Evolutionary conservation across 2,888 invertebrate species (phyloP).

Genomic region (Acanthosepion lycidas): DNA sequence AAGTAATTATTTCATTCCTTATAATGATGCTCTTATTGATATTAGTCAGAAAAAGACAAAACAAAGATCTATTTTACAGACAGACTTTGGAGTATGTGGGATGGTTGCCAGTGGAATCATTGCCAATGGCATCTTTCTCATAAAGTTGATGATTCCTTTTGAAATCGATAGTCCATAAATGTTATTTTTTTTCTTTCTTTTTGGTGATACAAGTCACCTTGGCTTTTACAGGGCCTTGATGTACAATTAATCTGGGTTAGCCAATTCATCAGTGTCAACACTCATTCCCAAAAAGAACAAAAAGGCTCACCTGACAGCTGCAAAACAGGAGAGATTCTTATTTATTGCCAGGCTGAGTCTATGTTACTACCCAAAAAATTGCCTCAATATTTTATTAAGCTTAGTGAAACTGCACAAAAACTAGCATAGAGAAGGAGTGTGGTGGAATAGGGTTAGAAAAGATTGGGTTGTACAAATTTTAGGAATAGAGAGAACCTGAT

Average conservation of each 20-base stretch:
- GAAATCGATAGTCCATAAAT: background rate
- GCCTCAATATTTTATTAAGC: background rate
- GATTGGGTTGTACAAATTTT: background rate
- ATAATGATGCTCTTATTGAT: too few relatives aligned
- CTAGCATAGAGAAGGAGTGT: background rate
- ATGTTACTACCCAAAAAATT: background rate
- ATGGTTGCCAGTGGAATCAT: background rate
- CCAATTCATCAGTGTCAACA: background rate
- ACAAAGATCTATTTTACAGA: too few relatives aligned
- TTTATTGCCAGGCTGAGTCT: background rate
- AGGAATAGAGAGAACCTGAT: background rate
- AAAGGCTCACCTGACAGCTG: background rate
- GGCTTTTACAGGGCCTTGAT: rapidly evolving
- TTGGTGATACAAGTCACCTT: background rate
- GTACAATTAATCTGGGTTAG: background rate
- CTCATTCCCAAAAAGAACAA: background rate
- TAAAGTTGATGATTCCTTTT: background rate
- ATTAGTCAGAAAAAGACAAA: too few relatives aligned
- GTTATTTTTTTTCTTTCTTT: background rate
- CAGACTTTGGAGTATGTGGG: background rate
- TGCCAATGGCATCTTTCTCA: background rate
- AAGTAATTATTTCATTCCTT: too few relatives aligned
- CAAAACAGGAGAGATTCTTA: background rate
- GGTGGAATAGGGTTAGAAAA: background rate
- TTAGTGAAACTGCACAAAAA: background rate